Evolutionary conservation across 2,797 vertebrate species (phyloP), one percentile per base, ranked within the genome.

Genomic region (Sebastes alutus): DNA sequence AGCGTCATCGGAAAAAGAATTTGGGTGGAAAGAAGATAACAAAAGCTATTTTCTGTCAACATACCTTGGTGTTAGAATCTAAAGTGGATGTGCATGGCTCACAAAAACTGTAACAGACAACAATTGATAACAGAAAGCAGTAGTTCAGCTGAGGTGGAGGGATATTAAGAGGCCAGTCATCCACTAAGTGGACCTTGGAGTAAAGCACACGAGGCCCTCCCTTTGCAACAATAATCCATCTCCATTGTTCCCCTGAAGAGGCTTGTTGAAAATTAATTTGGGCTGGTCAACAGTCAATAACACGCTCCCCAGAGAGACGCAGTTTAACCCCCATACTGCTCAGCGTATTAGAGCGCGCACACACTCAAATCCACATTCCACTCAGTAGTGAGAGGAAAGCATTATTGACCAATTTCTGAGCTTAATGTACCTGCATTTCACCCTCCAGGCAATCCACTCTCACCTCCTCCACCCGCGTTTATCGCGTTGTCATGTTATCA

Each of bases 181-280:
- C 86, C 84, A 86, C 75, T 89, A 66, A 80, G 82, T 66, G 79
- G 71, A 87, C 85, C 75, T 80, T 72, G 75, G 86, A 78, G 67
- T 61, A 59, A 82, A 89, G 82, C 85, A 66, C 78, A 83, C 5
- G 20, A 78, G 75, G 78, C 78, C 78, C 54, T 88, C 63, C 59
- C 77, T 88, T 82, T 84, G 78, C 84, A 82, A 69, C 69, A 81
- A 90, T 90, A 79, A 93, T 91, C 90, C 79, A 82, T 88, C 80
- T 85, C 88, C 84, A 92, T 93, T 94, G 91, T 92, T 88, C 78
- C 91, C 90, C 92, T 92, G 91, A 93, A 94, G 93, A 94, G 94
- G 91, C 88, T 92, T 91, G 92, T 94, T 94, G 92, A 91, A 95
- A 95, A 94, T 95, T 94, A 95, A 96, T 96, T 96, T 95, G 89